Conservation (phyloP, 2,888 invertebrate species). For the Diachrysia chrysitis region DNA sequence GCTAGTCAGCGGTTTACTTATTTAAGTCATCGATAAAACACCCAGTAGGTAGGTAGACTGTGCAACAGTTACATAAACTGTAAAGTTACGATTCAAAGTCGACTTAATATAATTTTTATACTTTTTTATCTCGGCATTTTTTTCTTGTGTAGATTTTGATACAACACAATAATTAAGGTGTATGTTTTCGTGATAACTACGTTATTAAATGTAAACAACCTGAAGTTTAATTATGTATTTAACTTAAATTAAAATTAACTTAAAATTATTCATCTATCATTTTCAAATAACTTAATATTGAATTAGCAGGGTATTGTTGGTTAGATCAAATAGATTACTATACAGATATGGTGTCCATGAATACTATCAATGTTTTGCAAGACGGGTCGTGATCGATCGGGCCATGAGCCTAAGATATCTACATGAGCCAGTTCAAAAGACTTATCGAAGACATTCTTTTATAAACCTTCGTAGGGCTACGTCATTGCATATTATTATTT, state of each 20-base stretch:
- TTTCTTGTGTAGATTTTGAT: no score
- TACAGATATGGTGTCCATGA: slow-evolving; percentile 41
- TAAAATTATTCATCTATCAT: slow-evolving; percentile 7
- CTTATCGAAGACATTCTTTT: slow-evolving; percentile 39
- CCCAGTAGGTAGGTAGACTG: no score
- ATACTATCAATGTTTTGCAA: slow-evolving; percentile 63
- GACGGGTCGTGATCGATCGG: slow-evolving; percentile 64
- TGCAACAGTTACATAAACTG: no score
- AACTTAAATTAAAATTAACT: no score
- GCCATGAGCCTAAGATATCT: slow-evolving; percentile 60
- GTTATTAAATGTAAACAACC: no score
- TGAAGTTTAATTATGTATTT: no score
- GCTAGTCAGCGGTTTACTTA: not conserved
- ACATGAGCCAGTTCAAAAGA: slow-evolving; percentile 35
- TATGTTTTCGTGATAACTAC: no score
- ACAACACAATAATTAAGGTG: no score
- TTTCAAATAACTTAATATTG: slow-evolving; percentile 15
- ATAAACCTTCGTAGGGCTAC: slow-evolving; percentile 21
- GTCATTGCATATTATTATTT: not conserved
- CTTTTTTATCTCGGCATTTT: no score
- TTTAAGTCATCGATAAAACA: not conserved
- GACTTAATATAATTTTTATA: no score
- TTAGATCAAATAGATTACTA: slow-evolving; percentile 25
- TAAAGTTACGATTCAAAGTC: no score
- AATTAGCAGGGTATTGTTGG: slow-evolving; percentile 19